Conservation (phyloP, 1,140 invertebrate species). For the Drosophila nigrodunni region DNA sequence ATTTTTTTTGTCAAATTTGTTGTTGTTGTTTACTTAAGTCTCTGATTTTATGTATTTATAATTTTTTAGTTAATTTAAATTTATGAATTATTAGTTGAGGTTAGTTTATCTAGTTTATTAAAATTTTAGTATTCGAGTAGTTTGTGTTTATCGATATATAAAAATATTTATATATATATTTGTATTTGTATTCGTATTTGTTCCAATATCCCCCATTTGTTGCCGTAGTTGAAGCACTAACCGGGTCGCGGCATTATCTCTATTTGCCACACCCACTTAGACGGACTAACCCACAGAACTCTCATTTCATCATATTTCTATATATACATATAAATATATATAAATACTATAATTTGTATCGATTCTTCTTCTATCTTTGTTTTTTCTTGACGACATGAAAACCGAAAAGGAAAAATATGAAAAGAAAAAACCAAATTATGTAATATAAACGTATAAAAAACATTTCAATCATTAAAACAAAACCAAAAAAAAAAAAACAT, state of each 20-base stretch:
- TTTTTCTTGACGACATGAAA: conserved; percentile 46
- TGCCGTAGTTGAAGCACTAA: conserved; percentile 37
- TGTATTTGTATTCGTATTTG: conserved; percentile 1
- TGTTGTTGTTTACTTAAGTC: conserved; percentile 59
- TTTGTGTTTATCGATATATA: conserved; percentile 17
- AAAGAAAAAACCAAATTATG: conserved; percentile 53
- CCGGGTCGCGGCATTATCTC: conserved; percentile 15
- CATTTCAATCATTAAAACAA: conserved; percentile 27
- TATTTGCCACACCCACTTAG: conserved; percentile 20
- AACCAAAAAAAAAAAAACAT: conserved; percentile 31
- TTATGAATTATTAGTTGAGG: conserved; percentile 23
- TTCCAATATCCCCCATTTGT: background rate
- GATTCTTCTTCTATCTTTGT: conserved; percentile 42
- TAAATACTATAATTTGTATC: conserved; percentile 1
- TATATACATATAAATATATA: too few species aligned
- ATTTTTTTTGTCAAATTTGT: conserved; percentile 45
- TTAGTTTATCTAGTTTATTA: conserved; percentile 46
- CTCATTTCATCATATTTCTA: conserved; percentile 14
- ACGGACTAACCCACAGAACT: conserved; percentile 11
- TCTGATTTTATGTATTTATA: conserved; percentile 16
- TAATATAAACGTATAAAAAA: conserved; percentile 32
- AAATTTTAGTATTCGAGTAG: conserved; percentile 39
- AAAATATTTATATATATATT: conserved; percentile 14
- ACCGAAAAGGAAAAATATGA: conserved; percentile 45
- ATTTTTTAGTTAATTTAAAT: conserved; percentile 26